phyloP scores from a whole-genome alignment of 2,888 invertebrate species.

The Ecdyonurus torrentis region DNA sequence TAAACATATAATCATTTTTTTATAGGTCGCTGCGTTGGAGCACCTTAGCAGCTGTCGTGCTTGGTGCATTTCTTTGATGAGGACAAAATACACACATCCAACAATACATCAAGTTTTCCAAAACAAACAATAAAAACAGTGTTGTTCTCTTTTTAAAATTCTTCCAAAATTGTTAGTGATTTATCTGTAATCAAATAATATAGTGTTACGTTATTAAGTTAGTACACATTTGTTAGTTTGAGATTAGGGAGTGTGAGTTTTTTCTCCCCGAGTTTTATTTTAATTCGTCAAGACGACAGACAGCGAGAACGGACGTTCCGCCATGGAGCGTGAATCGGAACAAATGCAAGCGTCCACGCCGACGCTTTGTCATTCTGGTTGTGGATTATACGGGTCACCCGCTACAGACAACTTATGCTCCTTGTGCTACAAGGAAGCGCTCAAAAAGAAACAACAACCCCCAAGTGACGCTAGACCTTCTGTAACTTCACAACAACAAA shows the following conservation, averaged over 20 bases:
- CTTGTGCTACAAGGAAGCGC: conserved; percentile 94
- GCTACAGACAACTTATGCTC: conserved; percentile 98
- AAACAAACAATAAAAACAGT: too few species aligned
- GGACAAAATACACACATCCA: too few species aligned
- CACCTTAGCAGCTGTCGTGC: too few species aligned
- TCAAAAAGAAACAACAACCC: conserved; percentile 85
- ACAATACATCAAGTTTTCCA: too few species aligned
- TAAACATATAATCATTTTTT: too few species aligned
- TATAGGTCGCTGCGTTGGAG: too few species aligned
- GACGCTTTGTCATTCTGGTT: conserved; percentile 82
- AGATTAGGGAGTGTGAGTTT: neutral
- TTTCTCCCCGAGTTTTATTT: neutral
- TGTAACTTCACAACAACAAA: conserved; percentile 19
- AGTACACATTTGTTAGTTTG: neutral
- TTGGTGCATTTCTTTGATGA: too few species aligned
- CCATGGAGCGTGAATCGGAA: conserved; percentile 94
- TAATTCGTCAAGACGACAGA: neutral
- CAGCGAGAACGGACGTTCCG: neutral
- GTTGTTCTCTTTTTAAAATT: too few species aligned
- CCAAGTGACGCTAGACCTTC: conserved; percentile 44
- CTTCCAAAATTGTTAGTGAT: too few species aligned
- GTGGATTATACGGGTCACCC: conserved; percentile 97
- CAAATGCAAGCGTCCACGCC: conserved; percentile 64
- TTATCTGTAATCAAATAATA: too few species aligned
- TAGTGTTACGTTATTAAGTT: too few species aligned